Base-by-base conservation (phyloP, 2,797 vertebrate genomes). In the Molossus alvarezi region DNA sequence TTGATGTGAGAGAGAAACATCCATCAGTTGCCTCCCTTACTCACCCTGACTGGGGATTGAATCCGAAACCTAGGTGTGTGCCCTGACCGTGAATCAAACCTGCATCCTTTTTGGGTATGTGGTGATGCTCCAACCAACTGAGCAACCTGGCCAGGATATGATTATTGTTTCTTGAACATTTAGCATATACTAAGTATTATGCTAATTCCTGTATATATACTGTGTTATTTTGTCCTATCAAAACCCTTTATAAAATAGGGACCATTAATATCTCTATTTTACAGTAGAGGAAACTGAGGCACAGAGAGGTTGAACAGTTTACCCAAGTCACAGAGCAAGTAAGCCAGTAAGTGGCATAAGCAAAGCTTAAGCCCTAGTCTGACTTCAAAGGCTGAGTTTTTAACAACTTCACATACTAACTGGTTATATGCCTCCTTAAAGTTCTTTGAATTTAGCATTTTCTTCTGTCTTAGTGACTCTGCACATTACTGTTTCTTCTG, bases 381-480 rank as follows among this genome's bases (percentile, higher is more conserved):
- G 51, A 72, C 9, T 80, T 89, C 4, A 51, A 75, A 64, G 14
- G 37, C 62, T 60, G 55, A 76, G 12, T 13, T 85, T 75, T 65
- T 79, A 80, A 53, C 23, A n/a, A 60, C 29, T 75, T n/a, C 4
- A 12, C 12, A 1, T 75, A 23, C 82, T 76, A 27, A 53, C 25
- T 75, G 18, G 17, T 87, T 69, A 21, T n/a, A 29, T 27, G 27
- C 29, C n/a, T 58, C 58, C 71, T 85, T 73, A 12, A 88, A 91
- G 15, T 53, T 92, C 67, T 84, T 95, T 80, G 60, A 86, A 79
- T 20, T 93, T 95, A 53, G 86, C 21, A 48, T 41, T 20, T 86
- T 13, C 77, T 77, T 90, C 80, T 89, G n/a, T 81, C 71, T 57
- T 71, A 41, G 27, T 95, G 60, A 79, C 57, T 95, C 81, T 53